These are phyloP conservation scores for Liasis olivaceus DNA, from an alignment of 2,797 vertebrate genomes.

Conservation along the genomic window DNA sequence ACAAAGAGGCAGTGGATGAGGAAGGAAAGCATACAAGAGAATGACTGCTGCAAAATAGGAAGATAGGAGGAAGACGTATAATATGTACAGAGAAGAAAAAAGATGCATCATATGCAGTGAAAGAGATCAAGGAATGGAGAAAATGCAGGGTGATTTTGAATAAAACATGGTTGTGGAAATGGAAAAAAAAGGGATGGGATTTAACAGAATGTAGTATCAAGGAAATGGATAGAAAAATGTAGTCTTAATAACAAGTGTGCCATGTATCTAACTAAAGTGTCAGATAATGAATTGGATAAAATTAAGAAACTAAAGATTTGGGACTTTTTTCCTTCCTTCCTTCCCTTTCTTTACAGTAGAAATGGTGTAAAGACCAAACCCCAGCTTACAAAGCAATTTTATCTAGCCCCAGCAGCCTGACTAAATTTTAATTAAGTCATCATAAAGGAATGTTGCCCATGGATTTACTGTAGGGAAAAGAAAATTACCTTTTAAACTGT, in stretches of 20 bases:
- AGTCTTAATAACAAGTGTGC: background rate
- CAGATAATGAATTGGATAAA: background rate
- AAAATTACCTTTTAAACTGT: background rate
- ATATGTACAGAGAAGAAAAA: background rate
- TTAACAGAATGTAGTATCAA: background rate
- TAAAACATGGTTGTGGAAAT: background rate
- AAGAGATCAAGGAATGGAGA: background rate
- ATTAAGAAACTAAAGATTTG: background rate
- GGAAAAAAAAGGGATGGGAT: background rate
- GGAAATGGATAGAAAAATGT: too few relatives aligned
- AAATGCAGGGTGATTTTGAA: background rate
- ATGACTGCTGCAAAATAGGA: background rate
- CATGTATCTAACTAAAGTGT: background rate
- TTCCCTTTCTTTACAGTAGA: background rate
- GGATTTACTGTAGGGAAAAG: background rate
- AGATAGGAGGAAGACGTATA: background rate
- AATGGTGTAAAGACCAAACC: background rate
- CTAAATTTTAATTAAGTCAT: conserved; percentile 19
- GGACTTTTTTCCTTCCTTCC: background rate
- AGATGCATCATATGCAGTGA: background rate
- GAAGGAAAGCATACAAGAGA: too few relatives aligned
- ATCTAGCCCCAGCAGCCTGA: background rate
- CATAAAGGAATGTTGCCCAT: background rate
- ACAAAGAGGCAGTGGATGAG: too few relatives aligned
- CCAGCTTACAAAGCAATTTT: conserved; percentile 7